Percentiles rank a stretch among this genome's conserved stretches.
Evolutionary conservation across 2,113 vertebrate genomes (phyloP).

Genomic region (Lynx canadensis): DNA sequence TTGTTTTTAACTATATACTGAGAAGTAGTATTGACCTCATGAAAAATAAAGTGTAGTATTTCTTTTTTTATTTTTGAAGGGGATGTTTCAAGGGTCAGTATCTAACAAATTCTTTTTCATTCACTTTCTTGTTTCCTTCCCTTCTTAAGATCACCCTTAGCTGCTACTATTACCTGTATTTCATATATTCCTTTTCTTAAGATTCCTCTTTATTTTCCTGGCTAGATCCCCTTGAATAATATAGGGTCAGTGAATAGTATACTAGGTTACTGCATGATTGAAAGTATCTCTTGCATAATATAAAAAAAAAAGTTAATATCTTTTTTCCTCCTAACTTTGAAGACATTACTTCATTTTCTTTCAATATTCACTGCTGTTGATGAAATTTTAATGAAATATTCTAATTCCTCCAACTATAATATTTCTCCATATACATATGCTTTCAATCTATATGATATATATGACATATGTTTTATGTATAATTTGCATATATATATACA

Average conservation of each 20-base stretch:
- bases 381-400: neutral
- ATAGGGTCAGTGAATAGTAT: neutral
- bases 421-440: neutral
- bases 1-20: neutral
- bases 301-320: neutral
- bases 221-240: neutral
- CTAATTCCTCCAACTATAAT: neutral
- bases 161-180: neutral
- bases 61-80: neutral
- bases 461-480: neutral
- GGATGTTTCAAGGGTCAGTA: neutral
- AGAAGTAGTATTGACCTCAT: neutral
- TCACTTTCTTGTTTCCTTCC: neutral
- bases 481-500: neutral
- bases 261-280: neutral
- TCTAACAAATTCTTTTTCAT: neutral
- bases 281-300: neutral
- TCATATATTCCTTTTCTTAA: neutral
- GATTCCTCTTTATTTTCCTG: neutral
- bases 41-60: neutral
- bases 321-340: constrained; percentile 5
- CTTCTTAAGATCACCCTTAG: neutral
- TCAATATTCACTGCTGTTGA: neutral
- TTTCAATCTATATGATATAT: neutral
- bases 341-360: neutral